Percentiles rank a stretch among this genome's conserved stretches.
These are phyloP conservation scores for Lophius americanus DNA, from an alignment of 2,797 vertebrate species.

Conservation along the genomic window DNA sequence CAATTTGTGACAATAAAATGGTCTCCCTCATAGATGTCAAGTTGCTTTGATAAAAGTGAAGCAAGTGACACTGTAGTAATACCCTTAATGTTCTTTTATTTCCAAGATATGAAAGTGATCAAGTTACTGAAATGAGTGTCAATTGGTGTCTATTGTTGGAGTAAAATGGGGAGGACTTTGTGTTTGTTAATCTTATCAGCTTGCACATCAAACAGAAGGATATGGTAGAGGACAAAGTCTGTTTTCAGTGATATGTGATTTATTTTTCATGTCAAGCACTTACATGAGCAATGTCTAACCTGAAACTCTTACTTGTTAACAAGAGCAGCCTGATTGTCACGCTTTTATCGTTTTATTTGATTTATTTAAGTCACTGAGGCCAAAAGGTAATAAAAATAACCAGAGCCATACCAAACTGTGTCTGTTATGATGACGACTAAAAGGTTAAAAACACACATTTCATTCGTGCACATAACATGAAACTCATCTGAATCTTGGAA, in stretches of 20 bases:
- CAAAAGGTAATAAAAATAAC: constrained; percentile 25
- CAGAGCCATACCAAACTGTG: constrained; percentile 6
- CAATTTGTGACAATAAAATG: constrained; percentile 10
- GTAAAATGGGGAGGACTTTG: neutral
- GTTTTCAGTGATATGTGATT: constrained; percentile 68
- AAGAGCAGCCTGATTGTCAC: constrained; percentile 2
- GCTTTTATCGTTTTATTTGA: constrained; percentile 7
- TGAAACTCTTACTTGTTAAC: constrained; percentile 39
- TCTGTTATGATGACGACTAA: constrained; percentile 4
- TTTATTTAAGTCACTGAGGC: constrained; percentile 4
- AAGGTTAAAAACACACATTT: constrained; percentile 37
- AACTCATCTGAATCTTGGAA: constrained; percentile 8
- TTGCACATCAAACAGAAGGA: constrained; percentile 31
- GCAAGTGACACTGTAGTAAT: neutral
- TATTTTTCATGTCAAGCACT: constrained; percentile 52
- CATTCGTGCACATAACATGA: constrained; percentile 20
- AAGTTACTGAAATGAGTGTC: neutral
- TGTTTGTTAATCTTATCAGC: constrained; percentile 1
- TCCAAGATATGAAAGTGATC: neutral
- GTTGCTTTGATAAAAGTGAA: constrained; percentile 4
- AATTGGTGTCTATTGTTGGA: neutral
- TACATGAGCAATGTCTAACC: constrained; percentile 25
- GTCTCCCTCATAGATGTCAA: constrained; percentile 12
- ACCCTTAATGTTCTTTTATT: constrained; percentile 6
- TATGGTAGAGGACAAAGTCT: constrained; percentile 65